Evolutionary conservation across 2,113 vertebrate species (phyloP), one percentile per base, ranked within the genome.

Genomic region (Cryptoleucopteryx plumbea): DNA sequence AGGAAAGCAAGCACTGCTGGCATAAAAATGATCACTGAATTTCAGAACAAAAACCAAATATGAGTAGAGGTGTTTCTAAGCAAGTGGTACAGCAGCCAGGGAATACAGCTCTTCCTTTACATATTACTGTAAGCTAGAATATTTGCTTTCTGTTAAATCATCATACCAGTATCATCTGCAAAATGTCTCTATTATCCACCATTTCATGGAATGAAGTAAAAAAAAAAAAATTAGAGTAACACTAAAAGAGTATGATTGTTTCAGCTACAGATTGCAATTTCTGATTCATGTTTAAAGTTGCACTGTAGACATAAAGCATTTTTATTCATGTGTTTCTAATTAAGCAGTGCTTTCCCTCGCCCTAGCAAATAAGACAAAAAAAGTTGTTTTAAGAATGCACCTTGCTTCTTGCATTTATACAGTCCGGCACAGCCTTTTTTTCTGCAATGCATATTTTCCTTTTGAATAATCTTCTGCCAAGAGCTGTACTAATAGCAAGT

Each of bases 11-110:
- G 27, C 10, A 86, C 16, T 59, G n/a, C 29, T 36, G 18, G 25
- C 32, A 50, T 31, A 47, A 85, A 77, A 70, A 62, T 0, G 0
- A 16, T 52, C 38, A 77, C 0, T 74, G 47, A 58, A 66, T 83
- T 90, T 92, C 22, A 83, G 34, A 79, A 88, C 9, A 48, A 70
- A 68, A 56, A 29, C 1, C 1, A 29, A 88, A 53, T 3, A 52
- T 2, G 14, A 94, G n/a, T 0, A 47, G 0, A 86, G 40, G 23
- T 73, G 58, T 48, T 87, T 71, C 65, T 53, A 52, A 43, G 20
- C 9, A 94, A 91, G 27, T 6, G 34, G 29, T n/a, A 70, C 5
- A 71, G 53, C 19, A 94, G 19, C 6, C 40, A 85, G 9, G 5
- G 25, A 77, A 12, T 13, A 87, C 0, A 56, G 13, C 6, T 90